Evolutionary conservation across 2,888 invertebrate genomes (phyloP).

Genomic region (Synergus laeviventris): DNA sequence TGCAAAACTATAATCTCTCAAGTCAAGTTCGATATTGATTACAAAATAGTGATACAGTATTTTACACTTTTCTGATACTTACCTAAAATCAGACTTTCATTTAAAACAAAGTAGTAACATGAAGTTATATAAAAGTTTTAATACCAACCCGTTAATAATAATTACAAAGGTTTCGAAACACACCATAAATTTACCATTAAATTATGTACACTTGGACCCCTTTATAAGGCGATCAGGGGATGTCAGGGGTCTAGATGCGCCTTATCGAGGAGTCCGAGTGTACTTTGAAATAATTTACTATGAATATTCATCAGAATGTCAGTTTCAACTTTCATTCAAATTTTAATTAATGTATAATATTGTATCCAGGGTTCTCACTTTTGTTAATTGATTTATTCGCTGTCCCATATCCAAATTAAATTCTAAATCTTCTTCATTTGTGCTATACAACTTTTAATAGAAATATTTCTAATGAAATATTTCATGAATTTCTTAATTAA

Average conservation of each 20-base stretch:
- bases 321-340: too few species aligned
- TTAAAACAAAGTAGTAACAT: background rate
- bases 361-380: too few species aligned
- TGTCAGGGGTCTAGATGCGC: too few species aligned
- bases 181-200: background rate
- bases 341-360: too few species aligned
- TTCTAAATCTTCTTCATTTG: background rate
- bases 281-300: background rate
- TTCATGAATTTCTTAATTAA: too few species aligned
- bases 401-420: background rate
- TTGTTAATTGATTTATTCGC: too few species aligned
- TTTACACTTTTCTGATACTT: background rate
- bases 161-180: background rate
- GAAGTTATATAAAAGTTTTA: background rate
- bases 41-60: background rate
- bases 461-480: too few species aligned
- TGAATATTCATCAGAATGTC: too few species aligned
- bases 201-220: too few species aligned
- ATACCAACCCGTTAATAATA: background rate
- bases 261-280: too few species aligned
- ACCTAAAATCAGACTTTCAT: background rate
- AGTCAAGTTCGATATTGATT: background rate
- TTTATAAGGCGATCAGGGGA: too few species aligned
- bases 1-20: background rate
- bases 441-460: too few species aligned